These are phyloP conservation scores for Tachina grossa DNA, from an alignment of 2,888 invertebrate genomes.

Conservation along the genomic window DNA sequence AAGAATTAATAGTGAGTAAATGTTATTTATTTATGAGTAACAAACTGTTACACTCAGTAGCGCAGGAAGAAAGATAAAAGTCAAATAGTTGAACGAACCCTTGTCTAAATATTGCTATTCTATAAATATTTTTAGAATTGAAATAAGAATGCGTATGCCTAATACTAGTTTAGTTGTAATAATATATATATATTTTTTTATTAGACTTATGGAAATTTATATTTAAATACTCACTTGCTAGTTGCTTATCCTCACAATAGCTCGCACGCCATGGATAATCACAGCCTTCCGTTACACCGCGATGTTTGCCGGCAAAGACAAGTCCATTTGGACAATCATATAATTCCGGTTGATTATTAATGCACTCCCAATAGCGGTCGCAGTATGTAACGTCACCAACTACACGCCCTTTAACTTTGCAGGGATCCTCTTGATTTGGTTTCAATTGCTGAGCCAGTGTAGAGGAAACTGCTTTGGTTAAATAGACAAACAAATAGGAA, in stretches of 20 bases:
- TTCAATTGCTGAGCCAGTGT: slow-evolving; percentile 76
- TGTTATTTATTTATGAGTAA: no score
- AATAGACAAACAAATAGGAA: slow-evolving; percentile 42
- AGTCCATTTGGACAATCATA: slow-evolving; percentile 96
- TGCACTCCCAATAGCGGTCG: slow-evolving; percentile 92
- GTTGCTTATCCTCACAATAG: slow-evolving; percentile 92
- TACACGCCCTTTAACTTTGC: slow-evolving; percentile 90
- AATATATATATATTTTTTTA: no score
- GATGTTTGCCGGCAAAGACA: slow-evolving; percentile 93
- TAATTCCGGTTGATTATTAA: slow-evolving; percentile 90
- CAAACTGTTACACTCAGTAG: no score
- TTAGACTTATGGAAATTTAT: neutral
- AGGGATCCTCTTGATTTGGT: slow-evolving; percentile 88
- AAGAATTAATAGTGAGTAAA: no score
- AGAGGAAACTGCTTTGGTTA: slow-evolving; percentile 56
- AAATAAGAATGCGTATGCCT: no score
- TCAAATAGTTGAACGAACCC: no score
- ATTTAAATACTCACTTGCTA: slow-evolving; percentile 85
- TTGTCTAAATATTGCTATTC: no score
- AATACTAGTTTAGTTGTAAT: no score
- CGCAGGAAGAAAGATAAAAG: no score
- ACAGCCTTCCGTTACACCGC: slow-evolving; percentile 94
- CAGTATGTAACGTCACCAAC: slow-evolving; percentile 92
- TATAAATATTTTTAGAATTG: no score
- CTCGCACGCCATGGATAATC: slow-evolving; percentile 95